phyloP scores from a whole-genome alignment of 1,140 invertebrate genomes.

The Ganaspis sp. region DNA sequence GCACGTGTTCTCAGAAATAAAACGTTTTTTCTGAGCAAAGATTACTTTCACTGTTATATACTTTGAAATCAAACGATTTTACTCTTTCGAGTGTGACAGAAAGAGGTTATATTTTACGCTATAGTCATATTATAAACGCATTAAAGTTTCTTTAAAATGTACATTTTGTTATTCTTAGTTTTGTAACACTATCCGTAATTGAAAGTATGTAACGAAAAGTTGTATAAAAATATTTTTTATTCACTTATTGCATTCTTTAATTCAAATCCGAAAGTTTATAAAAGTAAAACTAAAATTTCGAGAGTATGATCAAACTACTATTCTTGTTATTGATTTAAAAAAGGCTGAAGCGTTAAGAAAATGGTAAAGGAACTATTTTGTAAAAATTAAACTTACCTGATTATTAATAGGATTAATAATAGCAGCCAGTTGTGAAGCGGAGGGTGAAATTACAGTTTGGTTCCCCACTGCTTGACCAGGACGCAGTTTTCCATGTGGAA shows the following conservation, averaged over 20 bases:
- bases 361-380: neutral
- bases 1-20: constrained; percentile 10
- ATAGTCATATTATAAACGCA: neutral
- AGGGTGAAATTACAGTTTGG: constrained; percentile 63
- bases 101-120: constrained; percentile 1
- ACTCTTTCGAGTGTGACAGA: neutral
- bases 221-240: too few relatives aligned
- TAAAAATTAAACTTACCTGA: constrained; percentile 58
- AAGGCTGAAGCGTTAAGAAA: neutral
- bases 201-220: too few relatives aligned
- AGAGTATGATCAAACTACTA: too few relatives aligned
- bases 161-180: constrained; percentile 10
- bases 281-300: too few relatives aligned
- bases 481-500: constrained; percentile 69
- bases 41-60: constrained; percentile 15
- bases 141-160: neutral
- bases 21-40: neutral
- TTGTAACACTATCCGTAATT: neutral
- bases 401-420: constrained; percentile 70
- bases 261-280: too few relatives aligned
- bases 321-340: neutral
- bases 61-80: neutral
- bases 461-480: constrained; percentile 59
- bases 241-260: too few relatives aligned
- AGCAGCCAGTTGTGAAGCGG: constrained; percentile 63